Evolutionary conservation across 2,888 invertebrate species (phyloP).

Genomic region (Apotomis turbidana): DNA sequence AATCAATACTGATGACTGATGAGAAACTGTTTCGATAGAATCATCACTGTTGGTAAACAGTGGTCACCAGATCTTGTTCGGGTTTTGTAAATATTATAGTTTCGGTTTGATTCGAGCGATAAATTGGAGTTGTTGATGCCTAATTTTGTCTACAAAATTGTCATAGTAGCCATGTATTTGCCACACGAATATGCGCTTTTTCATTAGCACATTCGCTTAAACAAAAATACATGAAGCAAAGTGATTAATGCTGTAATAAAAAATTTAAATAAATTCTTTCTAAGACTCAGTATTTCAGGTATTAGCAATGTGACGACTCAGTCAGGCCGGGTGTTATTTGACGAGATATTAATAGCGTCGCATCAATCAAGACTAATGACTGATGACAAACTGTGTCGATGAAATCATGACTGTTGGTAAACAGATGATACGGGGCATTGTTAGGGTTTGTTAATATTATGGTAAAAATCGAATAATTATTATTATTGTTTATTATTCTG

Average conservation of each 20-base stretch:
- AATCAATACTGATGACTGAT: slow-evolving; percentile 57
- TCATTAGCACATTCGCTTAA: too few species aligned
- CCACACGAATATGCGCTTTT: too few species aligned
- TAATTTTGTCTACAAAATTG: too few species aligned
- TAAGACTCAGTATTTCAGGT: slow-evolving; percentile 18
- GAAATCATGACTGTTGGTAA: slow-evolving; percentile 51
- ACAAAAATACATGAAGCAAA: too few species aligned
- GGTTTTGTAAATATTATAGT: slow-evolving; percentile 5
- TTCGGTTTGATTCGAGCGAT: not conserved
- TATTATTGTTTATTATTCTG: too few species aligned
- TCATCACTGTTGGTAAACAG: slow-evolving; percentile 47
- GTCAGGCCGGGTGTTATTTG: slow-evolving; percentile 61
- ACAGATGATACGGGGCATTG: slow-evolving; percentile 1
- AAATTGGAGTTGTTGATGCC: not conserved
- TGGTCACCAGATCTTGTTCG: slow-evolving; percentile 6
- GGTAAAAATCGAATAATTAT: not conserved
- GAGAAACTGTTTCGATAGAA: slow-evolving; percentile 60
- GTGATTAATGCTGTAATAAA: too few species aligned
- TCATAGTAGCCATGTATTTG: too few species aligned
- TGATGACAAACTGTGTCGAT: slow-evolving; percentile 58
- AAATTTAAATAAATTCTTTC: too few species aligned
- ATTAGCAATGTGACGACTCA: slow-evolving; percentile 50
- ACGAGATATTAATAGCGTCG: slow-evolving; percentile 65
- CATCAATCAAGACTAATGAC: slow-evolving; percentile 63
- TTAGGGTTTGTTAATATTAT: slow-evolving; percentile 14